Percentiles rank a stretch among this genome's conserved stretches.
phyloP scores from a whole-genome alignment of 2,888 invertebrate genomes.

The Lutraria lutraria region DNA sequence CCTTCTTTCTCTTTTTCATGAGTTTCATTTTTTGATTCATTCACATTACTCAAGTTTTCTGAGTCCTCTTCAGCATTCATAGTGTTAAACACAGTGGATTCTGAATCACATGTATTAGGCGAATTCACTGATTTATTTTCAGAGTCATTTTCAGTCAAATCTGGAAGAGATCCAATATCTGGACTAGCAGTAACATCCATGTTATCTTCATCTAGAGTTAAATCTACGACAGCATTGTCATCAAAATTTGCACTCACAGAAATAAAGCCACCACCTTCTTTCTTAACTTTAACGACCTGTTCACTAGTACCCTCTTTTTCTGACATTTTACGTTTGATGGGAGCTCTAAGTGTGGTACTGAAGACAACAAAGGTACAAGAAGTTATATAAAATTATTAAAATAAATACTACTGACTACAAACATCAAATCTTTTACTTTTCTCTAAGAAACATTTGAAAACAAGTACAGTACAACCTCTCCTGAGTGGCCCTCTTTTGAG shows the following conservation, averaged over 20 bases:
- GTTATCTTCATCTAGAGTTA: constrained; percentile 67
- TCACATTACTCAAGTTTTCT: background rate
- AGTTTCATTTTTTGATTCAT: background rate
- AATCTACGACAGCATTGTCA: constrained; percentile 67
- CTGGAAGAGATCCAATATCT: background rate
- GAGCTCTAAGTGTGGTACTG: constrained; percentile 31
- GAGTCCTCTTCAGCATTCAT: background rate
- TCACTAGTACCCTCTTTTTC: constrained; percentile 44
- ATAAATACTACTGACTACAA: too few relatives aligned
- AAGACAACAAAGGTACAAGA: background rate
- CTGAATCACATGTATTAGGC: background rate
- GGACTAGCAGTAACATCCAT: constrained; percentile 1
- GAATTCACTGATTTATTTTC: background rate
- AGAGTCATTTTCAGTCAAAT: background rate
- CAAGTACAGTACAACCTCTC: too few relatives aligned
- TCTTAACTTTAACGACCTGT: constrained; percentile 73
- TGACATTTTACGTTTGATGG: constrained; percentile 51
- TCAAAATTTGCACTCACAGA: constrained; percentile 63
- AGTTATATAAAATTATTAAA: too few relatives aligned
- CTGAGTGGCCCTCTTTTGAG: too few relatives aligned
- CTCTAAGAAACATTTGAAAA: too few relatives aligned
- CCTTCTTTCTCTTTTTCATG: background rate
- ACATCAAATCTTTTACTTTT: too few relatives aligned
- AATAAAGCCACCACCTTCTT: constrained; percentile 77
- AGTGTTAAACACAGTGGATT: background rate